Base-by-base conservation (phyloP, 2,888 invertebrate genomes). In the Drosophila anomalipes region DNA sequence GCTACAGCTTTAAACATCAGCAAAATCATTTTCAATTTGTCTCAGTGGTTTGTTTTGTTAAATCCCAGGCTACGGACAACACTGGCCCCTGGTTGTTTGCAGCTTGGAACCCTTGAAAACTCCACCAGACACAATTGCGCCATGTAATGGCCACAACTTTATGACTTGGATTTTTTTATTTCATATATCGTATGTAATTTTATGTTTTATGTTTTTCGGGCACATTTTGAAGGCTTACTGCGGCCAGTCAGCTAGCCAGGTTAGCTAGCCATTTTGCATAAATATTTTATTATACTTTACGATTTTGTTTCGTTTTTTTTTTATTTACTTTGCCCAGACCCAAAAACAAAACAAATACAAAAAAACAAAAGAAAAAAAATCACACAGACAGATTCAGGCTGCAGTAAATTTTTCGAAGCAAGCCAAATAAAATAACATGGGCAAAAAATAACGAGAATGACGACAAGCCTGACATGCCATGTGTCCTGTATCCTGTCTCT, bases 401-500 rank as follows among this genome's bases (percentile, higher is more conserved):
- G 78, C 83, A 82, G 69, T 64, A 58, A 76, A 76, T 66, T 68
- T 70, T 71, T 62, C 22, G 61, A 53, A 66, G 73, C 61, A 58
- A 60, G 54, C 44, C 74, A 81, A 78, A 83, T 83, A 83, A 83
- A 81, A 83, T 65, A 83, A 83, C 83, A 83, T 68, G 64, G 54
- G 26, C 70, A 70, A 67, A 71, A 77, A 62, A 58, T 73, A 82
- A 85, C 70, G 71, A 82, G 72, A 72, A 61, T 70, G 89, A 81
- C 74, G 87, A 89, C 90, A 87, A 82, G 68, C 59, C 67, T 76
- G 82, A 88, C 72, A 86, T 86, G 90, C 78, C 85, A 82, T 87
- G 82, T 85, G 80, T 66, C 68, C 68, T 71, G 65, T 64, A 47
- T 72, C 68, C 77, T 77, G 74, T 70, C 57, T 61, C 66, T 81